These are phyloP conservation scores for Acanthococcus lagerstroemiae DNA, from an alignment of 2,888 invertebrate genomes.

Conservation along the genomic window DNA sequence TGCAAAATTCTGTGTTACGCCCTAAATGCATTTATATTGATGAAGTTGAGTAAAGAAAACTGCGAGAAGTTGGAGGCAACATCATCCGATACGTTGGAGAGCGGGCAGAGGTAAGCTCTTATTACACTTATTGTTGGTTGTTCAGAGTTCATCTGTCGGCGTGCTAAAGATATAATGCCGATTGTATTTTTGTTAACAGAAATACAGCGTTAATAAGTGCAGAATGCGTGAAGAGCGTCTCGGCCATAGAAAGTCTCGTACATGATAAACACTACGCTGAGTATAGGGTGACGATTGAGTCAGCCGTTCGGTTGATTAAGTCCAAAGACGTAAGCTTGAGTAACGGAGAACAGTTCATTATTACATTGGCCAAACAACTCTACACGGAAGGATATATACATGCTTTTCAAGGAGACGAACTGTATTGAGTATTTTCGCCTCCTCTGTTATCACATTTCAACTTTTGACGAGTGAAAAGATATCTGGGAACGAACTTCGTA, in stretches of 20 bases:
- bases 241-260: constrained; percentile 42
- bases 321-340: constrained; percentile 49
- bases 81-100: background rate
- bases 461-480: no score
- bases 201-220: constrained; percentile 2
- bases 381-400: constrained; percentile 41
- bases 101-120: background rate
- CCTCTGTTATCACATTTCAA: no score
- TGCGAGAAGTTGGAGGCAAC: background rate
- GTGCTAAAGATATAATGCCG: background rate
- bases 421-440: no score
- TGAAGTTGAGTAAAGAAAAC: constrained; percentile 45
- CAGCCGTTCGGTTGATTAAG: constrained; percentile 44
- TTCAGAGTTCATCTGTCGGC: background rate
- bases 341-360: constrained; percentile 45
- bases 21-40: constrained; percentile 47
- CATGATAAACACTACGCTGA: constrained; percentile 44
- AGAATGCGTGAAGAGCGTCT: constrained; percentile 44
- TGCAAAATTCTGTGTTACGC: constrained; percentile 50
- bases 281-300: constrained; percentile 42
- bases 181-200: background rate
- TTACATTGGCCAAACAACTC: constrained; percentile 45
- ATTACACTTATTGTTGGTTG: background rate
- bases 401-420: no score
- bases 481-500: no score